These are phyloP conservation scores for Sebastolobus altivelis DNA, from an alignment of 2,797 vertebrate species.

Conservation along the genomic window DNA sequence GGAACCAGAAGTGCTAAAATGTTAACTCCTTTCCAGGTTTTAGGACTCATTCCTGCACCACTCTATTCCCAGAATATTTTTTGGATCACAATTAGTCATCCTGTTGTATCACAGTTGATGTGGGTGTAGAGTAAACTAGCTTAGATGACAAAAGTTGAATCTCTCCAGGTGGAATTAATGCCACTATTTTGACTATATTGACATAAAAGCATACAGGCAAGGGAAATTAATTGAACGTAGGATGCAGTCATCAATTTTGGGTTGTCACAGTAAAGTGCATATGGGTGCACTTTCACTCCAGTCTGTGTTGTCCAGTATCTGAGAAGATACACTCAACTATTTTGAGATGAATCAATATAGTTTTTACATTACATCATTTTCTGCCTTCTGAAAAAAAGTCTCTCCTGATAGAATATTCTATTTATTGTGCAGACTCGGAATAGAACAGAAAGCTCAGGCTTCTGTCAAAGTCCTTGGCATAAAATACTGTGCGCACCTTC, in stretches of 20 bases:
- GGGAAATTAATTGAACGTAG: not conserved
- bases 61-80: constrained; percentile 4
- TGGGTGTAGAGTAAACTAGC: not conserved
- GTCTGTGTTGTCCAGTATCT: not conserved
- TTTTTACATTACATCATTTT: constrained; percentile 32
- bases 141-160: not conserved
- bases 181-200: constrained; percentile 3
- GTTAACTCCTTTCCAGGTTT: too few relatives aligned
- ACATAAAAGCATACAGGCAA: constrained; percentile 6
- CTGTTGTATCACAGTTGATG: not conserved
- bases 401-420: constrained; percentile 57
- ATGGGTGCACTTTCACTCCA: not conserved
- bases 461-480: constrained; percentile 55
- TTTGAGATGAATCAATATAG: constrained; percentile 40
- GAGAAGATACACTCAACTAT: constrained; percentile 14
- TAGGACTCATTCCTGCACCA: too few relatives aligned
- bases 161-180: constrained; percentile 15
- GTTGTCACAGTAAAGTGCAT: constrained; percentile 4
- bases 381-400: constrained; percentile 30
- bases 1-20: too few relatives aligned
- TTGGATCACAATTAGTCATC: constrained; percentile 22
- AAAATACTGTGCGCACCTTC: constrained; percentile 46
- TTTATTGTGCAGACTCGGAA: constrained; percentile 55
- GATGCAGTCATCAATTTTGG: not conserved
- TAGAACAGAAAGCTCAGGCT: constrained; percentile 46